These are phyloP conservation scores for Callipepla squamata DNA, from an alignment of 2,113 vertebrate species.

Conservation along the genomic window DNA sequence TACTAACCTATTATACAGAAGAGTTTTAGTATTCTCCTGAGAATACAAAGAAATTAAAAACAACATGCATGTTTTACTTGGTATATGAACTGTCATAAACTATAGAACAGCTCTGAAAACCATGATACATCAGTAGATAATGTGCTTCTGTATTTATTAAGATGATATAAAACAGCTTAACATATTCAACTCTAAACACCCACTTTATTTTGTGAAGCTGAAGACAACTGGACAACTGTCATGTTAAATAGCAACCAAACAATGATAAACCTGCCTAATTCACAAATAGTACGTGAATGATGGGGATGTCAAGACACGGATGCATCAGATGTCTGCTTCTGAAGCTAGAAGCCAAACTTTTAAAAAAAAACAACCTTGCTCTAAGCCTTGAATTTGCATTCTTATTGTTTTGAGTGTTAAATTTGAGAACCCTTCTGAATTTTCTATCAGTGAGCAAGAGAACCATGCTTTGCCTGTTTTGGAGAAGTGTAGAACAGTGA, in stretches of 20 bases:
- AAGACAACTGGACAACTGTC: not conserved
- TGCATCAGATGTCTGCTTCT: not conserved
- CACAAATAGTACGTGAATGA: not conserved
- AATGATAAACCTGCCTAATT: not conserved
- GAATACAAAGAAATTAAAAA: constrained; percentile 58
- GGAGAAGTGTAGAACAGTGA: not conserved
- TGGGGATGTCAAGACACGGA: not conserved
- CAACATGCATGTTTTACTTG: constrained; percentile 47
- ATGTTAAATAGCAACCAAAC: not conserved
- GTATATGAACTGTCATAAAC: constrained; percentile 53
- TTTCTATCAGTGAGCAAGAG: not conserved
- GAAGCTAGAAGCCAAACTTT: not conserved
- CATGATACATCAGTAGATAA: constrained; percentile 63
- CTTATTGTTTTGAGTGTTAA: not conserved
- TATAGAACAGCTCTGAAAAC: constrained; percentile 6
- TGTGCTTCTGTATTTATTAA: constrained; percentile 62
- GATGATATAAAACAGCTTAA: constrained; percentile 9
- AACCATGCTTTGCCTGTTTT: not conserved
- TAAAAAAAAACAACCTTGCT: not conserved
- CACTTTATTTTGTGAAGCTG: constrained; percentile 7
- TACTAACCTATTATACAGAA: constrained; percentile 52
- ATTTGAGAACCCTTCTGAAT: not conserved
- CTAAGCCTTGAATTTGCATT: not conserved
- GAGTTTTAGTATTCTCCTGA: constrained; percentile 47
- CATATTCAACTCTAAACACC: constrained; percentile 1